Conservation (phyloP, 2,113 vertebrate species). For the Nyctereutes procyonoides region DNA sequence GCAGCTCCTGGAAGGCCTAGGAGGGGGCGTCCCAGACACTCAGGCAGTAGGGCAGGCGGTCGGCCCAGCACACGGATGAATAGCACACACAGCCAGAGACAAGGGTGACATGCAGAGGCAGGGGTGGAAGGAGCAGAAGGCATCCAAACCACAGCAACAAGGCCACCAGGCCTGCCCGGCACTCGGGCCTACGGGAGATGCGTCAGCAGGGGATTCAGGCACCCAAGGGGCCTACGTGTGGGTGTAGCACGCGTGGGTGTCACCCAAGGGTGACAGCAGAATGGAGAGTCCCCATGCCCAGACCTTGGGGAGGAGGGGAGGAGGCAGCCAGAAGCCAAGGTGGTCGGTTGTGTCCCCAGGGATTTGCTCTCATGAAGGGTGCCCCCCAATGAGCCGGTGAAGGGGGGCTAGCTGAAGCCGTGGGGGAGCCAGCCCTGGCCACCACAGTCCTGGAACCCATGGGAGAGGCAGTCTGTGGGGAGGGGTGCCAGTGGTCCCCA, state of each 20-base stretch:
- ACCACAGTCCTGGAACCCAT: neutral
- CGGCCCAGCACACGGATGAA: neutral
- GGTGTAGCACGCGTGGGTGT: too few relatives aligned
- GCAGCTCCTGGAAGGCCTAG: neutral
- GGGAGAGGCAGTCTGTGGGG: neutral
- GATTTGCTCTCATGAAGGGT: rapidly evolving
- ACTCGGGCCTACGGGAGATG: rapidly evolving
- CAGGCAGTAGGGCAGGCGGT: neutral
- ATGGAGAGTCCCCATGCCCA: neutral
- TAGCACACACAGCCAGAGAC: neutral
- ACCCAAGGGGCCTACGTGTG: neutral
- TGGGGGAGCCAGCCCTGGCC: too few relatives aligned
- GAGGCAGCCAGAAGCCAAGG: rapidly evolving
- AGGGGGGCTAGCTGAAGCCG: neutral
- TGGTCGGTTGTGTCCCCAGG: rapidly evolving
- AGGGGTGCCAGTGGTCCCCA: neutral
- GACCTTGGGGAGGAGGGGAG: rapidly evolving
- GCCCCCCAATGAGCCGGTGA: neutral
- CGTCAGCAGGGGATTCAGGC: neutral
- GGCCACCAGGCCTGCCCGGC: neutral
- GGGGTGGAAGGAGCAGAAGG: rapidly evolving
- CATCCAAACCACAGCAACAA: neutral
- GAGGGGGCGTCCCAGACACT: neutral
- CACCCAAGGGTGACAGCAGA: neutral
- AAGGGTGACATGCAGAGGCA: neutral